Percentiles rank a stretch among this genome's conserved stretches.
Conservation (phyloP, 1,140 invertebrate genomes). For the Brachionus paranguensis region DNA sequence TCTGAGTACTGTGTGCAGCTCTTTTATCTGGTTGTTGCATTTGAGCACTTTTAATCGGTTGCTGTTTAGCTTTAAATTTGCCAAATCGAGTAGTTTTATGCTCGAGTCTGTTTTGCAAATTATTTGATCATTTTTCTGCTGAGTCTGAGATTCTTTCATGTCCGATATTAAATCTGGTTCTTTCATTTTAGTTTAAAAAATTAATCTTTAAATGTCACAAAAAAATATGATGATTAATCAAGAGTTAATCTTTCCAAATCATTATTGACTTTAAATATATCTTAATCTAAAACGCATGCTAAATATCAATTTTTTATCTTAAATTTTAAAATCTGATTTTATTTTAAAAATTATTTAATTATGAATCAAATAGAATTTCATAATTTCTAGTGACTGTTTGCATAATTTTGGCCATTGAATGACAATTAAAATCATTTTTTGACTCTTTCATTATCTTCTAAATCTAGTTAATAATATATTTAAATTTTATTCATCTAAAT, state of each 20-base stretch:
- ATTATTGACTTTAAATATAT: no score
- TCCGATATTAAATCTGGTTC: slow-evolving; percentile 33
- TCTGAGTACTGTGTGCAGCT: slow-evolving; percentile 29
- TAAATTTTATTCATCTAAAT: neutral
- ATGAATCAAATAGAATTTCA: neutral
- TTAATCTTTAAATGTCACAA: neutral
- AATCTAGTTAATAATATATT: neutral
- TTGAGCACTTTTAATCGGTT: slow-evolving; percentile 7
- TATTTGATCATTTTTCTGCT: neutral
- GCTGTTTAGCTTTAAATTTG: neutral
- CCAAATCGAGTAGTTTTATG: neutral
- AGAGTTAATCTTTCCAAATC: neutral
- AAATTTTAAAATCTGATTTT: no score
- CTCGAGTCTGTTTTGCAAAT: neutral
- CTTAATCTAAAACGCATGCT: no score
- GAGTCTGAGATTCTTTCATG: slow-evolving; percentile 10
- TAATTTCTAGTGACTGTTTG: neutral
- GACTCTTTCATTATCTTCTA: neutral
- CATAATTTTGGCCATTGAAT: neutral
- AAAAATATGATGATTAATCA: neutral
- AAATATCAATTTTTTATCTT: no score
- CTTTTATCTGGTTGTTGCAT: slow-evolving; percentile 39
- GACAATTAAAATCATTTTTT: neutral
- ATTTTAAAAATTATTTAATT: neutral
- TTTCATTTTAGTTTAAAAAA: slow-evolving; percentile 2